Evolutionary conservation across 2,888 invertebrate genomes (phyloP).

Genomic region (Esperia sulphurella): DNA sequence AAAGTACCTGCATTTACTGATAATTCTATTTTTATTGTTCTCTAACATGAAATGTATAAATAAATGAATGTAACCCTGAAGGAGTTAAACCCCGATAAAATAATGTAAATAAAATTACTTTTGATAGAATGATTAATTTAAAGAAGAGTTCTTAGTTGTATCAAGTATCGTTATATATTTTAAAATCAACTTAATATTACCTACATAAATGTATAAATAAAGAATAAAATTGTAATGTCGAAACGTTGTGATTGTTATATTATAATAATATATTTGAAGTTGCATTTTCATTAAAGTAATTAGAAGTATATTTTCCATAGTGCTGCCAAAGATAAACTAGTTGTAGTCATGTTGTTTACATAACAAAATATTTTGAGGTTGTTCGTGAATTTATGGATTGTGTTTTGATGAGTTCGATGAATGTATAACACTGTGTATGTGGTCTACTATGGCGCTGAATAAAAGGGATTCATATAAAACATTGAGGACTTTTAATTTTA

Average conservation of each 20-base stretch:
- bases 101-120: constrained; percentile 63
- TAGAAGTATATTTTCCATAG: constrained; percentile 79
- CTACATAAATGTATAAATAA: constrained; percentile 45
- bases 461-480: constrained; percentile 53
- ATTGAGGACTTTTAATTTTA: neutral
- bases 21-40: constrained; percentile 51
- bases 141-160: constrained; percentile 33
- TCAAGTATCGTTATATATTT: constrained; percentile 48
- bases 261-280: constrained; percentile 53
- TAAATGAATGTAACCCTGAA: constrained; percentile 60
- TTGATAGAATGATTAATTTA: constrained; percentile 48
- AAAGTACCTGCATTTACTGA: constrained; percentile 37
- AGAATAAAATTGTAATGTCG: constrained; percentile 54
- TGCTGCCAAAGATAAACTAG: constrained; percentile 78
- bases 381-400: constrained; percentile 69
- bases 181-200: constrained; percentile 42
- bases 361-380: constrained; percentile 72
- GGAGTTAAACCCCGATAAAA: constrained; percentile 68
- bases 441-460: constrained; percentile 66
- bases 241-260: constrained; percentile 75
- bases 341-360: constrained; percentile 72
- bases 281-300: constrained; percentile 75
- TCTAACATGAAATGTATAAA: constrained; percentile 45
- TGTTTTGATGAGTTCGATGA: constrained; percentile 67
- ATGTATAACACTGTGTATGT: constrained; percentile 67